Base-by-base conservation (phyloP, 2,888 invertebrate genomes). In the Hipparchia sbordonii region DNA sequence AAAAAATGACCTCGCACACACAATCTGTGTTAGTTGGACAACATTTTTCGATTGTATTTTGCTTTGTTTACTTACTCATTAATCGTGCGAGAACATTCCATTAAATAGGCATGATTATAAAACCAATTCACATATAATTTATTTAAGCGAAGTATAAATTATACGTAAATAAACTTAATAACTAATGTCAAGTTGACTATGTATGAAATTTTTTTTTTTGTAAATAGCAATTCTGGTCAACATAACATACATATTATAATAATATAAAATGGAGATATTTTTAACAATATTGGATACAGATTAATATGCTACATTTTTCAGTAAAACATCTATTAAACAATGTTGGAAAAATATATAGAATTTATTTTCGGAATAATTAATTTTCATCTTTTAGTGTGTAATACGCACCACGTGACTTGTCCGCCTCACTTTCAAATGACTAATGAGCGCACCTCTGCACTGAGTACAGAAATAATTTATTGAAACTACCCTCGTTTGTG, bases 1-100 rank as follows among this genome's bases (percentile, higher is more conserved):
- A 61, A 60, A 13, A 52, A 69, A 69, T 52, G 61, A 33, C 39
- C 69, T 61, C 69, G 69, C 69, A 69, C 61, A 61, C 59, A 5
- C 33, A 33, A 39, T 39, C 39, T 39, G 33, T 7, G 7, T 8
- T 12, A 67, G 23, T 57, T 56, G 13, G 46, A 39, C 39, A 39
- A 39, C 1, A 39, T 39, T 39, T 5, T 39, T 48, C 48, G 48
- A 6, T 48, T 7, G 3, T 6, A 7, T 6, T 8, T 6, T 6
- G 48, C 48, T 48, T 48, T 48, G 48, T 48, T 48, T 48, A 12
- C 10, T 8, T 54, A 54, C 13, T 48, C 46, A 51, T 63, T 52
- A 13, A 54, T 5, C 80, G 84, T 87, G 90, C 90, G 91, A 91
- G 87, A 88, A 82, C 87, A 86, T 89, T 88, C 84, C 78, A 76